phyloP scores from a whole-genome alignment of 2,113 vertebrate species.

The Pogonocichla stellata region DNA sequence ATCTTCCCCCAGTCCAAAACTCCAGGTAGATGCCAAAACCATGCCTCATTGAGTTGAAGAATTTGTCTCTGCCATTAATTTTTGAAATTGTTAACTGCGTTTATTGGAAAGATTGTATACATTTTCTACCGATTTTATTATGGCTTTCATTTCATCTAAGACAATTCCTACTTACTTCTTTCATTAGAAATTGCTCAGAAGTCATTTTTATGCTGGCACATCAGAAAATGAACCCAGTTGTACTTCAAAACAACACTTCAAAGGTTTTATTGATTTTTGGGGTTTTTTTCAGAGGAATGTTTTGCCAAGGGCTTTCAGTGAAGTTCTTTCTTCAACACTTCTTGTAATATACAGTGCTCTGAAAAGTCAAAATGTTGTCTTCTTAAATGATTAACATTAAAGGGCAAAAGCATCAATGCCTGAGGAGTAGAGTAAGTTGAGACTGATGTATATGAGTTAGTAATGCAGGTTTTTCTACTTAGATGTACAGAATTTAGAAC shows the following conservation, averaged over 20 bases:
- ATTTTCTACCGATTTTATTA: background rate
- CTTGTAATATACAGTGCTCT: background rate
- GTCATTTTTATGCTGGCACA: slow-evolving; percentile 32
- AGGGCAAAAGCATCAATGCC: background rate
- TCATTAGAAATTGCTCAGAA: slow-evolving; percentile 19
- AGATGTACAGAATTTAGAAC: background rate
- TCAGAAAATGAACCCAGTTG: slow-evolving; percentile 49
- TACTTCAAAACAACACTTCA: slow-evolving; percentile 58
- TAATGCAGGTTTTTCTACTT: background rate
- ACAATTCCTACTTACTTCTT: background rate
- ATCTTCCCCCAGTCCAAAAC: background rate
- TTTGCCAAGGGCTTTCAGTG: slow-evolving; percentile 39
- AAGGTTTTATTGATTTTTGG: slow-evolving; percentile 58
- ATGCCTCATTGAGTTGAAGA: background rate
- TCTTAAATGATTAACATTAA: slow-evolving; percentile 38
- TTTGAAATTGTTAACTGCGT: background rate
- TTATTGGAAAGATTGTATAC: background rate
- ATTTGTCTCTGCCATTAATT: background rate
- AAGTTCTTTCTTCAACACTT: slow-evolving; percentile 7
- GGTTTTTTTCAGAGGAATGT: background rate
- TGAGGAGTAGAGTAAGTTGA: background rate
- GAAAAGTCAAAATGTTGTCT: slow-evolving; percentile 40
- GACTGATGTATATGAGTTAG: background rate
- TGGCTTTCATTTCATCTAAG: background rate
- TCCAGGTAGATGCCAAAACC: background rate